Base-by-base conservation (phyloP, 2,888 invertebrate species). In the Achlya flavicornis region DNA sequence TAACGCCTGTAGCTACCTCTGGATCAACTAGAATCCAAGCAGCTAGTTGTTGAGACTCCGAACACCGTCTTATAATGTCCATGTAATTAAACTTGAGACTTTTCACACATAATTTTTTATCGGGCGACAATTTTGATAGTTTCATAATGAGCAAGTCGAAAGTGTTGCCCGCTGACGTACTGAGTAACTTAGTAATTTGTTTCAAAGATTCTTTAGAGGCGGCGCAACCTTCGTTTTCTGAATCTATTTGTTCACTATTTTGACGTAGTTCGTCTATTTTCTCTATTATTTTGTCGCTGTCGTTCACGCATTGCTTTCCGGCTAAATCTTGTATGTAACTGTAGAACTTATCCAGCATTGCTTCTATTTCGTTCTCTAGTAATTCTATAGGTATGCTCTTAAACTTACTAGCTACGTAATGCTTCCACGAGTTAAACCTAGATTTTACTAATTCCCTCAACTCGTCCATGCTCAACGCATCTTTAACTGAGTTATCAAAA, bases 131-230 rank as follows among this genome's bases (percentile, higher is more conserved):
- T 73, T 86, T 85, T 0, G 91, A 83, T 32, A 89, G 75, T 61
- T 91, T 90, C 88, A 91, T 92, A 6, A 93, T 83, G 0, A 93
- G 74, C 8, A 90, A 69, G 69, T 93, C 93, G 70, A 93, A 80
- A 0, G 91, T 91, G 32, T 88, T 89, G 0, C 90, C 89, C 0
- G 88, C 86, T 0, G 89, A 87, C 0, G 87, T 85, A 26, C 86
- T 88, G 0, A 91, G 63, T 12, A 90, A 46, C 64, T 88, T 89
- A 0, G 85, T 84, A 4, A 90, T 88, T 57, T 90, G 90, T 66
- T 86, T 87, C 2, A 89, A 69, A 0, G 88, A 84, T 58, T 92
- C 92, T 33, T 84, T 86, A 0, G 88, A 85, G 0, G 83, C 81
- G 0, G 81, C 72, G 60, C 85, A 85, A 0, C 75, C 77, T 1